Base-by-base conservation (phyloP, 2,888 invertebrate genomes). In the Panorpa germanica region DNA sequence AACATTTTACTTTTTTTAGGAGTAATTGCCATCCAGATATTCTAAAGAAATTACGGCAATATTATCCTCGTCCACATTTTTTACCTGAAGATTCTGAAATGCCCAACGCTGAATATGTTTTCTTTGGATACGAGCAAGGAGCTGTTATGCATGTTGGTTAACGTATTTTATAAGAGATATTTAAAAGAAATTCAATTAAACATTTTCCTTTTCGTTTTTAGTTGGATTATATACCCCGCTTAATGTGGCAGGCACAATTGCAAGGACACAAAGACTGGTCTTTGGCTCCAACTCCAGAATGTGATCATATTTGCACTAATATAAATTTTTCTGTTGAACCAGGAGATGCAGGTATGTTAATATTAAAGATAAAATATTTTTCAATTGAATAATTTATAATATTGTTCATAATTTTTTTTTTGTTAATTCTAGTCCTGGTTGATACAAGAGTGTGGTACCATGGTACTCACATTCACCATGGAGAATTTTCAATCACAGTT, bases 191-290 rank as follows among this genome's bases (percentile, higher is more conserved):
- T 14, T 26, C 21, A 29, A 29, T 32, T 32, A 12, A 11, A 28
- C 16, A 25, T 35, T 17, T 19, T 33, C 4, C 14, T 29, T 34
- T 29, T 22, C 28, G 36, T 38, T 55, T 61, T 27, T 49, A 88
- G 88, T 55, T 90, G 49, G 90, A 90, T 54, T 86, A 83, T 48
- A 90, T 90, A 40, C 72, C 78, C 40, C 67, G 88, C 35, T 63
- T 90, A 17, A 86, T 88, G 68, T 90, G 90, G 90, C 90, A 90
- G 55, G 88, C 85, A 3, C 88, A 90, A 56, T 63, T 90, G 10
- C 63, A 65, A 40, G 90, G 90, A 2, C 71, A 68, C 41, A 91
- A 90, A 57, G 74, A 65, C 8, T 91, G 90, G 90, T 59, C 63
- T 12, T 53, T 90, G 19, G 69, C 75, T 9, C 88, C 90, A 0